These are phyloP conservation scores for Borostomias antarcticus DNA, from an alignment of 2,797 vertebrate species.

Conservation along the genomic window DNA sequence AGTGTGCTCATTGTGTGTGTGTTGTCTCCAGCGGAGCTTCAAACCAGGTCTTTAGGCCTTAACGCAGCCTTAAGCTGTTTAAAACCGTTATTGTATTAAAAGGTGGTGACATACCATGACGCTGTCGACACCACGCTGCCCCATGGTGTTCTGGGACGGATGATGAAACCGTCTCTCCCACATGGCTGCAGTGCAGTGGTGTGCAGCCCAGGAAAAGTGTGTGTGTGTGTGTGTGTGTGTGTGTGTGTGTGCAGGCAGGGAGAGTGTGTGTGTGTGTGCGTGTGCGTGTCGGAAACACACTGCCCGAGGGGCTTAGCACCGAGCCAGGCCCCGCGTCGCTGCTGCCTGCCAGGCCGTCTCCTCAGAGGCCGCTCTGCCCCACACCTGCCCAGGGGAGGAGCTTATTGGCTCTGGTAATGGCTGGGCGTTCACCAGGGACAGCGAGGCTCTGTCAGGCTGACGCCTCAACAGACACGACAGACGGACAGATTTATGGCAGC, in stretches of 20 bases:
- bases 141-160: not conserved
- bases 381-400: not conserved
- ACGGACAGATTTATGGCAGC: constrained; percentile 12
- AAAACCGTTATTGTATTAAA: constrained; percentile 18
- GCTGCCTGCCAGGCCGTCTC: not conserved
- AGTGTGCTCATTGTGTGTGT: constrained; percentile 10
- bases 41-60: not conserved
- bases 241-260: too few relatives aligned
- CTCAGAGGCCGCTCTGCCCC: not conserved
- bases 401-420: constrained; percentile 3
- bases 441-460: not conserved
- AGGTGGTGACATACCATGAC: constrained; percentile 2
- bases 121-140: not conserved
- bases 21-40: constrained; percentile 6
- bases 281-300: not conserved
- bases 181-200: not conserved
- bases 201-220: not conserved
- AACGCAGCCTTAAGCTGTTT: not conserved
- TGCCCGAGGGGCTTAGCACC: not conserved
- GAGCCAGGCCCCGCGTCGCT: not conserved
- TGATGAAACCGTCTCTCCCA: constrained; percentile 7
- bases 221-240: not conserved
- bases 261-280: not conserved
- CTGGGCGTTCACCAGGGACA: not conserved
- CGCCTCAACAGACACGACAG: not conserved